Conservation (phyloP, 2,113 vertebrate genomes). For the Xenopus laevis region DNA sequence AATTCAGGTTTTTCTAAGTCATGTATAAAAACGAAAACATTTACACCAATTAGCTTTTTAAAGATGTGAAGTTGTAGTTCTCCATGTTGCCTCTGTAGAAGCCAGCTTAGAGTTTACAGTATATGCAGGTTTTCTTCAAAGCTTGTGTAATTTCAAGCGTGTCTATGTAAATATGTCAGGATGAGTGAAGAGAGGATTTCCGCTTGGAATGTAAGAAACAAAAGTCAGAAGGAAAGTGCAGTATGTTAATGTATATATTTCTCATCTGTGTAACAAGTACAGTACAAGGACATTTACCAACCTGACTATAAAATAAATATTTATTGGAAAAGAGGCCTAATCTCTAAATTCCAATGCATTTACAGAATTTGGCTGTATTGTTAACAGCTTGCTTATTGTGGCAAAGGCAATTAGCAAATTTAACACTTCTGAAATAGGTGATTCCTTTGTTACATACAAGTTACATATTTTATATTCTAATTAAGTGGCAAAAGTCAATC, state of each 20-base stretch:
- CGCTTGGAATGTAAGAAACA: neutral
- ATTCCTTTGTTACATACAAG: too few relatives aligned
- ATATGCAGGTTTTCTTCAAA: constrained; percentile 16
- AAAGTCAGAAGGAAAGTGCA: neutral
- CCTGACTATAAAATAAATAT: neutral
- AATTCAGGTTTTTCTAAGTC: too few relatives aligned
- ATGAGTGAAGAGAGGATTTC: neutral
- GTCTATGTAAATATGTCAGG: constrained; percentile 7
- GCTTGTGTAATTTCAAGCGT: neutral
- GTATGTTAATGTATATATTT: neutral
- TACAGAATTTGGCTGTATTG: neutral
- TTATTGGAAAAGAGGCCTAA: neutral
- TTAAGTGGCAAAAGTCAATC: too few relatives aligned
- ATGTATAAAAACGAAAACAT: too few relatives aligned
- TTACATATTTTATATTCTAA: too few relatives aligned
- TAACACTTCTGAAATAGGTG: too few relatives aligned
- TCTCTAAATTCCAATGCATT: neutral
- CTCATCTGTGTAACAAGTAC: neutral
- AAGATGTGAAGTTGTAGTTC: too few relatives aligned
- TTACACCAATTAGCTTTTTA: too few relatives aligned
- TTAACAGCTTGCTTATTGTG: too few relatives aligned
- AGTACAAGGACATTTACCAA: neutral
- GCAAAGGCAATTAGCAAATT: too few relatives aligned
- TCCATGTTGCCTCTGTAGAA: too few relatives aligned
- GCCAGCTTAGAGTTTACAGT: neutral